Conservation (phyloP, 2,888 invertebrate genomes). For the Acleris sparsana region DNA sequence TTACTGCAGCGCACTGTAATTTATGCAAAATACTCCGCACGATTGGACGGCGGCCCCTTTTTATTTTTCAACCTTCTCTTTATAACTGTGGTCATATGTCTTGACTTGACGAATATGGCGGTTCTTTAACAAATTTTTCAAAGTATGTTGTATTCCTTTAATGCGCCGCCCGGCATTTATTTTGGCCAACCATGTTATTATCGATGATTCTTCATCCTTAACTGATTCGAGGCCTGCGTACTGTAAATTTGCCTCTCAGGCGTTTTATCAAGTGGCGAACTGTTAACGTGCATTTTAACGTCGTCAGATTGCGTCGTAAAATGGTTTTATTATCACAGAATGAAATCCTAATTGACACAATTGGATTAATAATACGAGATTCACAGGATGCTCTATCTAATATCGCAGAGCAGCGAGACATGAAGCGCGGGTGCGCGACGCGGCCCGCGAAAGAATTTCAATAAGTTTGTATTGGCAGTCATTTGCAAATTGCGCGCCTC, state of each 20-base stretch:
- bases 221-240: constrained; percentile 30
- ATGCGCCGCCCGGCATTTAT: constrained; percentile 36
- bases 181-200: constrained; percentile 38
- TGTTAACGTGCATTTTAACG: constrained; percentile 15
- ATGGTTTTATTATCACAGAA: constrained; percentile 11
- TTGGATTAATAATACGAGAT: constrained; percentile 18
- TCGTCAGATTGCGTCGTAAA: neutral
- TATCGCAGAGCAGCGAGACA: constrained; percentile 55
- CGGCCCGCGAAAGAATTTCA: constrained; percentile 78
- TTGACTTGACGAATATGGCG: constrained; percentile 50
- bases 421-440: constrained; percentile 52
- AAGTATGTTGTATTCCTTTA: constrained; percentile 38
- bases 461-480: constrained; percentile 78
- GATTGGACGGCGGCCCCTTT: constrained; percentile 67
- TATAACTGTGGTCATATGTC: constrained; percentile 54
- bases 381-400: constrained; percentile 47
- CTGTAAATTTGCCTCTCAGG: constrained; percentile 22
- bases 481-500: constrained; percentile 81
- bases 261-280: constrained; percentile 11
- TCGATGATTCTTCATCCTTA: constrained; percentile 40
- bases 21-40: constrained; percentile 77
- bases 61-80: constrained; percentile 54
- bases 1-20: constrained; percentile 66
- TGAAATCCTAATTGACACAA: constrained; percentile 12
- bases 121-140: constrained; percentile 43